Conservation (phyloP, 2,113 vertebrate species). For the Quiscalus mexicanus region DNA sequence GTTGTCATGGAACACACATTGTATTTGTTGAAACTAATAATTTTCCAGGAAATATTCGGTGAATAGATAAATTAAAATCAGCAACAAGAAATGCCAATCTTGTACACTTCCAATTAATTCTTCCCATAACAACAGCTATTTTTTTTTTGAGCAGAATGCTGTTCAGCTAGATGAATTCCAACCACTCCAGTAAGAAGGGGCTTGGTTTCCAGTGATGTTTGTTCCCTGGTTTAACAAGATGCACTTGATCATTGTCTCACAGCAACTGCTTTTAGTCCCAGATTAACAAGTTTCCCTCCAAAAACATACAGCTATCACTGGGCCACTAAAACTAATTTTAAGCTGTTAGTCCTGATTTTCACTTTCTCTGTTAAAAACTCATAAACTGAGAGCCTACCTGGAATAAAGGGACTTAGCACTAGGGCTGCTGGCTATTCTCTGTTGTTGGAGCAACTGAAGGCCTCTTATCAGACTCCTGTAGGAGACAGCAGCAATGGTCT, state of each 20-base stretch:
- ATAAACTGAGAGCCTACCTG: background rate
- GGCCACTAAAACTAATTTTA: background rate
- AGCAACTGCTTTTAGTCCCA: background rate
- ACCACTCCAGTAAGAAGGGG: background rate
- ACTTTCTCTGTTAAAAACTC: background rate
- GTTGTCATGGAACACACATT: background rate
- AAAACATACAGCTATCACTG: background rate
- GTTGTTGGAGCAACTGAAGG: background rate
- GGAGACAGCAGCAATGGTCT: background rate
- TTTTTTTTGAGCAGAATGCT: background rate
- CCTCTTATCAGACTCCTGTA: background rate
- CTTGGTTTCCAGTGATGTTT: background rate
- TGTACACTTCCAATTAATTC: background rate
- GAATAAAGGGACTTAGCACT: background rate
- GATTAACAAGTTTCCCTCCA: background rate
- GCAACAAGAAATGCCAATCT: background rate
- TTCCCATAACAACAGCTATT: background rate
- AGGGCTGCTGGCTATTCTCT: background rate
- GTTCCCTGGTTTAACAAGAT: accelerated
- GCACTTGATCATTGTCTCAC: background rate
- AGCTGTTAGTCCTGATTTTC: background rate
- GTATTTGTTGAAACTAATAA: background rate
- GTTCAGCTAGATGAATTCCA: background rate
- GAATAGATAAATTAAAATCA: background rate
- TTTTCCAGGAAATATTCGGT: background rate